Percentiles rank a stretch among this genome's conserved stretches.
Evolutionary conservation across 2,888 invertebrate genomes (phyloP).

Genomic region (Ophioninae sp.): DNA sequence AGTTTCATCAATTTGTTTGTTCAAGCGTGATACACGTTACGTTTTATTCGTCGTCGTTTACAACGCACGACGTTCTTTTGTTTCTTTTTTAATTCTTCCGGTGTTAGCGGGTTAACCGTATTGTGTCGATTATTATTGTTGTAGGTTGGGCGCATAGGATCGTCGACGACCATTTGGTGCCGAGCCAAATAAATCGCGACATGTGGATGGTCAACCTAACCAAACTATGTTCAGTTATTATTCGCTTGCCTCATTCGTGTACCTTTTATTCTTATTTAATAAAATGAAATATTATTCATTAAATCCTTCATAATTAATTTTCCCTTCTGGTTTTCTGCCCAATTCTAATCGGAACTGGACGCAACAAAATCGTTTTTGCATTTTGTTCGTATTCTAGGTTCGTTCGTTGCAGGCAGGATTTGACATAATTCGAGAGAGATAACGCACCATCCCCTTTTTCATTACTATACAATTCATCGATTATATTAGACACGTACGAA

Average conservation of each 20-base stretch:
- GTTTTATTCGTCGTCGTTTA: neutral
- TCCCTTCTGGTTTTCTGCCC: too few species aligned
- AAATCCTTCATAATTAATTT: too few species aligned
- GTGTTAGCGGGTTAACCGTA: neutral
- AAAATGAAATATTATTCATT: too few species aligned
- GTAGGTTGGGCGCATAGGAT: too few species aligned
- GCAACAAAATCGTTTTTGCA: neutral
- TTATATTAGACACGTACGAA: slow-evolving; percentile 17
- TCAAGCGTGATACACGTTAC: neutral
- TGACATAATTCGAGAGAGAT: neutral
- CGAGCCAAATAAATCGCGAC: too few species aligned
- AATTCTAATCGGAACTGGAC: neutral
- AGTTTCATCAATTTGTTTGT: neutral
- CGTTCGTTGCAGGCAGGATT: neutral
- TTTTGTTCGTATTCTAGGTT: neutral
- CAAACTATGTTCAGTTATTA: too few species aligned
- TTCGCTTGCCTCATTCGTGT: too few species aligned
- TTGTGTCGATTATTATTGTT: neutral
- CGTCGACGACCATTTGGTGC: too few species aligned
- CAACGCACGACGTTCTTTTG: neutral
- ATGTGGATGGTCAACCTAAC: too few species aligned
- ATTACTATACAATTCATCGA: neutral
- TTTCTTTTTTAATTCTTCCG: neutral
- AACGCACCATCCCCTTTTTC: neutral
- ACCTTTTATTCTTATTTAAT: too few species aligned